Evolutionary conservation across 2,113 vertebrate genomes (phyloP), one percentile per base, ranked within the genome.

Genomic region (Hylia prasina): DNA sequence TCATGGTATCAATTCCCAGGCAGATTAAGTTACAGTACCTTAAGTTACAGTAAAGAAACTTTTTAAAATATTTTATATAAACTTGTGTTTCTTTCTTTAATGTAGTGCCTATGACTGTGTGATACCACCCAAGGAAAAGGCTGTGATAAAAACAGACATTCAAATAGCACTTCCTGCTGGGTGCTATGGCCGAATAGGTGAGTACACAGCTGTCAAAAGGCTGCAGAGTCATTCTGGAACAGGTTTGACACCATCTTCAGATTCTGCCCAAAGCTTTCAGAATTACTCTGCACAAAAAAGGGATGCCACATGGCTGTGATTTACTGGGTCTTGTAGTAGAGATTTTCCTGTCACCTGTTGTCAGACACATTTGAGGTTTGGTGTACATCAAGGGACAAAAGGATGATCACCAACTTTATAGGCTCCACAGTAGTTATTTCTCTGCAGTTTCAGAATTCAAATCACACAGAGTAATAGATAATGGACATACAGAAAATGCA

Each of bases 181-280:
- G 6, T 99, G 98, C 97, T 99, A 99, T 45, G 99, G 99, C 7
- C 97, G 99, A 98, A 98, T 99, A 7, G 99, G 99, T 99, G 92
- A 98, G 99, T 98, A 82, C 51, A 28, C n/a, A 39, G n/a, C 25
- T 76, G 37, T 61, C 25, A 33, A 33, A 30, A 53, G 24, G 15
- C 54, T 80, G 27, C 44, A 66, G 27, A 78, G 30, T 53, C 35
- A 47, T 27, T 58, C 15, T 1, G 16, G 54, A 63, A 22, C 27
- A 50, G 31, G 30, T 71, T 51, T 78, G 35, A 24, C 0, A 0
- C 39, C 28, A 37, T 51, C 56, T 45, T 91, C 28, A 30, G 20
- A 61, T 30, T 77, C 30, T 76, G 13, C 24, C 60, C 78, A 18
- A 73, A 77, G 28, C 56, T 84, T 96, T 91, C 57, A 56, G 69